Percentiles rank a stretch among this genome's conserved stretches.
Conservation (phyloP, 2,888 invertebrate genomes). For the Dinocampus coccinellae region DNA sequence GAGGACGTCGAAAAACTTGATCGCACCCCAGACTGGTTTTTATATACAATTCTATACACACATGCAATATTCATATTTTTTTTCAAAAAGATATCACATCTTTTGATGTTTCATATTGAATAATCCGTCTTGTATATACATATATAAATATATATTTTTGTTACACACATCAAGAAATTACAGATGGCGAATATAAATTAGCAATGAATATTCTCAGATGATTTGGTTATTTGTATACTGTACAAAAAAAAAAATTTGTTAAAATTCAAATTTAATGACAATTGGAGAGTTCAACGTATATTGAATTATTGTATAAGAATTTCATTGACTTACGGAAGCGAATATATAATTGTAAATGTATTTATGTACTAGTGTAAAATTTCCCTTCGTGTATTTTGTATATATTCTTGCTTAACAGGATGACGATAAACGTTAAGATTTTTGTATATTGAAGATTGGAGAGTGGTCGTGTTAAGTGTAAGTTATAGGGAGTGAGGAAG, state of each 20-base stretch:
- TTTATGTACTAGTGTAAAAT: conserved; percentile 45
- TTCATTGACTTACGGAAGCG: conserved; percentile 41
- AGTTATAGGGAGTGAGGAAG: conserved; percentile 43
- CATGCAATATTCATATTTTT: conserved; percentile 5
- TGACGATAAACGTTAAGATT: conserved; percentile 52
- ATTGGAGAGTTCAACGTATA: not conserved
- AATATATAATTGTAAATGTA: conserved; percentile 27
- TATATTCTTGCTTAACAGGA: conserved; percentile 44
- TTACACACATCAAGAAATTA: not conserved
- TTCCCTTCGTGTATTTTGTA: conserved; percentile 38
- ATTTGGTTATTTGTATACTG: not conserved
- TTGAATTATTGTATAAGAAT: not conserved
- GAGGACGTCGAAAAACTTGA: not conserved
- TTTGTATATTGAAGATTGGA: not conserved
- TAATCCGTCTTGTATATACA: too few species aligned
- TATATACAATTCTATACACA: not conserved
- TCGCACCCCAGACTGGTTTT: not conserved
- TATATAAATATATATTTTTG: too few species aligned
- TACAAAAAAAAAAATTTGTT: too few species aligned
- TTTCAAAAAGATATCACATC: too few species aligned
- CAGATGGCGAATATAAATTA: conserved; percentile 23
- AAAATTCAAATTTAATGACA: conserved; percentile 10
- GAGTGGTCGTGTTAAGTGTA: not conserved
- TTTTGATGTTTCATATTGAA: too few species aligned
- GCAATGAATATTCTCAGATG: not conserved